Base-by-base conservation (phyloP, 2,888 invertebrate genomes). In the Parnassius orleans region DNA sequence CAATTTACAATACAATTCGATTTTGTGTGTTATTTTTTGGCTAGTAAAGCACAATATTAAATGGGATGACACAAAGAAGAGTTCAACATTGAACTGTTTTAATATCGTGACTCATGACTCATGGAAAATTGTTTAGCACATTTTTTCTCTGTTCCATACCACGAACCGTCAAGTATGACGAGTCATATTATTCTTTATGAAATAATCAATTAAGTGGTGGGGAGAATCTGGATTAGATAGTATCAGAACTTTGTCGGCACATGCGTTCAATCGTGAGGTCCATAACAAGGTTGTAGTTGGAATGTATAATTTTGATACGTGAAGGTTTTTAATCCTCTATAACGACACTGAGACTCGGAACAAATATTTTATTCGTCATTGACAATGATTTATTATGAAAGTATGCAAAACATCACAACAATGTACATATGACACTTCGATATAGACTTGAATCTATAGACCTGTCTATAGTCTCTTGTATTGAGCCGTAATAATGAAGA, bases 161-260 rank as follows among this genome's bases (percentile, higher is more conserved):
- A 71, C 72, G 72, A 73, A 79, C 79, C 80, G 81, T 84, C 81
- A 83, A 82, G 80, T 84, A 83, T 86, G 89, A 86, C 84, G 83
- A 87, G 83, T 83, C 86, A 78, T 84, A 83, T 84, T 86, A 86
- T 87, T 87, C 86, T 86, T 86, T 85, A 88, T 80, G 83, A 84
- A 89, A 87, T 88, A 89, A 90, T 89, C 89, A 90, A 89, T 89
- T 88, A 87, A 86, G 80, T 81, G 83, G 86, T 81, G 81, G 82
- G 79, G 82, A 80, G 81, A 86, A 90, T 89, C 86, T 90, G 87
- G 86, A 88, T 87, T 84, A 88, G 90, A 90, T 90, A 69, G 74
- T 89, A 90, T 90, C 90, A 71, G 77, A 72, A 68, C 80, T 80
- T 79, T 86, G 87, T 87, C 89, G 89, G 90, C 85, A 87, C 83